Percentiles rank a stretch among this genome's conserved stretches.
Conservation (phyloP, 1,140 invertebrate genomes). For the Ceratitis capitata region DNA sequence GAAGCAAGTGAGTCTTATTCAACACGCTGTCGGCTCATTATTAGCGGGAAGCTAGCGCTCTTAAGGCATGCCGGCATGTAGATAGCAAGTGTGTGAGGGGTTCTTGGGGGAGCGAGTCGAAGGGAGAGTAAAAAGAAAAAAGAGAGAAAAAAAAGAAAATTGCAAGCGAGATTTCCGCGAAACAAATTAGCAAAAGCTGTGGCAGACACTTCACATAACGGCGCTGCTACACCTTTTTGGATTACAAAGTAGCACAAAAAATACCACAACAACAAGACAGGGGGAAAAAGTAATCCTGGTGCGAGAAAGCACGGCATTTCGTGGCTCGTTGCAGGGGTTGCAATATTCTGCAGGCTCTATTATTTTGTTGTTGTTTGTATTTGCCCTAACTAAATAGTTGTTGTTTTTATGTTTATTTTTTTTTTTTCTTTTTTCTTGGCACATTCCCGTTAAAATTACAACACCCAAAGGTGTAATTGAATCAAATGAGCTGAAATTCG, state of each 20-base stretch:
- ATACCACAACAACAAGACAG: background rate
- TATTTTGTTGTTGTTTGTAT: background rate
- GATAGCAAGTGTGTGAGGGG: background rate
- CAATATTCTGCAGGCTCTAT: background rate
- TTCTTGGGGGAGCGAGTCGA: background rate
- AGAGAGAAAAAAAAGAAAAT: background rate
- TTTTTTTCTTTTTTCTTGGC: background rate
- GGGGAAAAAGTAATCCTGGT: background rate
- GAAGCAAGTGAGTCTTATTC: background rate
- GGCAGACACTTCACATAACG: slow-evolving; percentile 1
- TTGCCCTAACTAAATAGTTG: background rate
- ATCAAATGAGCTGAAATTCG: slow-evolving; percentile 59
- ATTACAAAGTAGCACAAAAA: background rate
- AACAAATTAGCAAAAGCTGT: slow-evolving; percentile 22
- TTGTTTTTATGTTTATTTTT: background rate
- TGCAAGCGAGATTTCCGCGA: background rate
- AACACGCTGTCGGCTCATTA: background rate
- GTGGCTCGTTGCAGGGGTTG: background rate
- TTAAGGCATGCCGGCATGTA: background rate
- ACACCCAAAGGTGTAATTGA: slow-evolving; percentile 65
- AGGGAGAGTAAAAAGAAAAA: background rate
- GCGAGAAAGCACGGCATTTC: background rate
- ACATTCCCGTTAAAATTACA: slow-evolving; percentile 55
- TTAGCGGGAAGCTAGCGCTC: background rate
- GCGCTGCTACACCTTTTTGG: background rate